Percentiles rank a stretch among this genome's conserved stretches.
phyloP scores from a whole-genome alignment of 2,797 vertebrate genomes.

The Eulemur albifrons region DNA sequence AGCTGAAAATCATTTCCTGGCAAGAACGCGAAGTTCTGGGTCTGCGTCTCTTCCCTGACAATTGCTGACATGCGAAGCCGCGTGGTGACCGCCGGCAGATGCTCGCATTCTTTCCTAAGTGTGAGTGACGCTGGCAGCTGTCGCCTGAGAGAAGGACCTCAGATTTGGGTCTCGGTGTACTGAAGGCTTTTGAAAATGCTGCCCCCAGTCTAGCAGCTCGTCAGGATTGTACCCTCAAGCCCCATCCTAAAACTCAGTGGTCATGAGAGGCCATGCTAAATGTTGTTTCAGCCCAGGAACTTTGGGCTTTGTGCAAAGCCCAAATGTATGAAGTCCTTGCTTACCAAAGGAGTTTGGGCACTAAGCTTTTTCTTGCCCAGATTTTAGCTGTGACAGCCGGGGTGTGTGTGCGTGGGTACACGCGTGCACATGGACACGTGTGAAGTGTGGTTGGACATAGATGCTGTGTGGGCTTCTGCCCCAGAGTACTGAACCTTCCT shows the following conservation, averaged over 20 bases:
- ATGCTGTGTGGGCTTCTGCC: not conserved
- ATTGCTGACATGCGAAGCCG: conserved; percentile 62
- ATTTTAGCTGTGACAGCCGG: not conserved
- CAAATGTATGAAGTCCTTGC: not conserved
- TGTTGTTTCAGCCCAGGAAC: no score
- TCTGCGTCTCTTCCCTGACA: conserved; percentile 64
- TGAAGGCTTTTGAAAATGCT: not conserved
- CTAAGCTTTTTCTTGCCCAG: not conserved
- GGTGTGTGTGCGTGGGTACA: not conserved
- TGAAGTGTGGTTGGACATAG: not conserved
- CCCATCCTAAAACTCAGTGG: not conserved
- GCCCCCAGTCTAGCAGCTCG: not conserved
- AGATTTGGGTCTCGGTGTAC: conserved; percentile 34
- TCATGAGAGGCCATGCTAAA: not conserved
- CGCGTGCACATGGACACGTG: rapidly evolving
- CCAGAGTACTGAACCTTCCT: not conserved
- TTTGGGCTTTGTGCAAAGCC: not conserved
- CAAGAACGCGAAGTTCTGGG: conserved; percentile 29
- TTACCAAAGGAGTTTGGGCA: not conserved
- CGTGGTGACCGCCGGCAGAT: conserved; percentile 68
- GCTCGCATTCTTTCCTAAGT: conserved; percentile 72
- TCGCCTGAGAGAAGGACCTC: conserved; percentile 56
- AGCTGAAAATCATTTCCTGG: conserved; percentile 75
- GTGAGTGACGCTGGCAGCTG: conserved; percentile 63
- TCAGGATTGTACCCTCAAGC: conserved; percentile 40